Percentiles rank a stretch among this genome's conserved stretches.
Evolutionary conservation across 2,888 invertebrate genomes (phyloP).

Genomic region (Venusia cambrica): DNA sequence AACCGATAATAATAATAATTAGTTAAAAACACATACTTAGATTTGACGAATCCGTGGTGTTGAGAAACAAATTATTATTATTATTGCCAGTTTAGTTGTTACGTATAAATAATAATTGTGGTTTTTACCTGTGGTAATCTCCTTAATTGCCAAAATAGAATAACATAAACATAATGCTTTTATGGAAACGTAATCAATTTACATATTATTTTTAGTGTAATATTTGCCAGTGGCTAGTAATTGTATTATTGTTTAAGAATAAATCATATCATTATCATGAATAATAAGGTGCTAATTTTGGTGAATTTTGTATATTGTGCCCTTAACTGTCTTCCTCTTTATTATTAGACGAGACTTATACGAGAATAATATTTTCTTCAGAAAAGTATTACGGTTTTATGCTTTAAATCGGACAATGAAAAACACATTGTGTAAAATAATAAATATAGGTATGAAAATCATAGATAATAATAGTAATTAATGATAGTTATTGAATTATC

Average conservation of each 20-base stretch:
- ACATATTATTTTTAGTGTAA: slow-evolving; percentile 19
- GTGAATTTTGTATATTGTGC: slow-evolving; percentile 45
- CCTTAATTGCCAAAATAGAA: slow-evolving; percentile 79
- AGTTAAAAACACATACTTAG: no score
- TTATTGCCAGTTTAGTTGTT: slow-evolving; percentile 13
- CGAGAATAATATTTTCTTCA: slow-evolving; percentile 45
- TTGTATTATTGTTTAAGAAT: slow-evolving; percentile 27
- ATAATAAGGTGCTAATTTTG: slow-evolving; percentile 54
- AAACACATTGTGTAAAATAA: slow-evolving; percentile 41
- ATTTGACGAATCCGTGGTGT: no score
- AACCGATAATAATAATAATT: no score
- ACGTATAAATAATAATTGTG: slow-evolving; percentile 25
- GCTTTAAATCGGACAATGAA: slow-evolving; percentile 71
- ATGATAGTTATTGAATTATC: slow-evolving; percentile 27
- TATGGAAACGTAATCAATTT: slow-evolving; percentile 12
- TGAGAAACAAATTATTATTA: slow-evolving; percentile 3
- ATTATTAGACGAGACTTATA: slow-evolving; percentile 42
- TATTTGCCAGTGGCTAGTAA: slow-evolving; percentile 28
- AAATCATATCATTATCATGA: slow-evolving; percentile 30
- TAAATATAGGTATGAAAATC: slow-evolving; percentile 43
- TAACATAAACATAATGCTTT: slow-evolving; percentile 30
- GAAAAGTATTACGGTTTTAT: slow-evolving; percentile 74
- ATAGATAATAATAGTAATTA: slow-evolving; percentile 41
- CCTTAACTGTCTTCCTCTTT: slow-evolving; percentile 67
- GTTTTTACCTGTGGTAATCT: slow-evolving; percentile 76